These are phyloP conservation scores for Gasterosteus aculeatus DNA, from an alignment of 2,113 vertebrate species.

Conservation along the genomic window DNA sequence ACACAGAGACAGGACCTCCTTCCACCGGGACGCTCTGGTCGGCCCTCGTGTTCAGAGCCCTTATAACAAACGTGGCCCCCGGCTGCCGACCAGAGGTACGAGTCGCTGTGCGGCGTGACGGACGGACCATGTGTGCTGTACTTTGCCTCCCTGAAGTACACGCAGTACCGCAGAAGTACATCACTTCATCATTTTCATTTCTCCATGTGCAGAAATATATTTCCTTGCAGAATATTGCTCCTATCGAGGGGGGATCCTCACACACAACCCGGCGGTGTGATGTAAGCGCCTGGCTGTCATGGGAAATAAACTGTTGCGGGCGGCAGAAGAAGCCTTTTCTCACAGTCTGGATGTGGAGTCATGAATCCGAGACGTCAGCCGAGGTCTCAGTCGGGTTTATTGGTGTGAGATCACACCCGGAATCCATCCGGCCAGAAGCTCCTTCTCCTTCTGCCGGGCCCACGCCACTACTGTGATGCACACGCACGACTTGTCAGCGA, in stretches of 20 bases:
- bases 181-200: neutral
- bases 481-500: neutral
- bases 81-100: no score
- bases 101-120: no score
- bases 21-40: no score
- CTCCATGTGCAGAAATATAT: neutral
- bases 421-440: neutral
- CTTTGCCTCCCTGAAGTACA: no score
- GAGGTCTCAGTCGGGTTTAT: conserved; percentile 34
- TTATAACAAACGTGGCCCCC: no score
- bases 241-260: conserved; percentile 9
- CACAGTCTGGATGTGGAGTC: conserved; percentile 26
- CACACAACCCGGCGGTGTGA: conserved; percentile 19
- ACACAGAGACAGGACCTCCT: no score
- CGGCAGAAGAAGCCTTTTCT: conserved; percentile 42
- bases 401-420: conserved; percentile 35
- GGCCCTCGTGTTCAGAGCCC: no score
- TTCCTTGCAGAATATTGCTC: conserved; percentile 13
- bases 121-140: no score
- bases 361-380: conserved; percentile 44
- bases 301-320: conserved; percentile 69
- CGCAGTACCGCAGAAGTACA: no score
- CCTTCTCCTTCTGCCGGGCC: neutral
- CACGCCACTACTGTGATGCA: neutral
- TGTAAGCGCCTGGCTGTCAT: conserved; percentile 42